A percentile compares a stretch with the other conserved stretches of the same genome.
phyloP scores from a whole-genome alignment of 2,797 vertebrate species.

The Picus viridis region DNA sequence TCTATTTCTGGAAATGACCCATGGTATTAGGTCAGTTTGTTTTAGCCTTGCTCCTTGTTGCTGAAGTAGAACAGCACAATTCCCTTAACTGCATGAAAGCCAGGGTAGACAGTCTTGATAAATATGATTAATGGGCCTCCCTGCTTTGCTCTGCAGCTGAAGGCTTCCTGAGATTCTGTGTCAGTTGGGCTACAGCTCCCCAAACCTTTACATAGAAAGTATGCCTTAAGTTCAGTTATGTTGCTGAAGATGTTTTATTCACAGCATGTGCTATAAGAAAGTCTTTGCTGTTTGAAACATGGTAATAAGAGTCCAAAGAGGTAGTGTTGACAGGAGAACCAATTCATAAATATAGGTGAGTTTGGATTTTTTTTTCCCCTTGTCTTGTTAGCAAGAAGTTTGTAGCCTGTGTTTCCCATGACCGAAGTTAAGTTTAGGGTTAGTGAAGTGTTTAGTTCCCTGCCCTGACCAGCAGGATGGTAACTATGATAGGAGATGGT shows the following conservation, averaged over 20 bases:
- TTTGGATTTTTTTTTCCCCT: background rate
- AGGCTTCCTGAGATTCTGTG: conserved; percentile 22
- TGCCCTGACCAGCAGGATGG: background rate
- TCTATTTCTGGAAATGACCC: conserved; percentile 68
- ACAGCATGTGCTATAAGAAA: background rate
- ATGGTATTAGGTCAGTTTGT: conserved; percentile 63
- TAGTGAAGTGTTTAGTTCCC: background rate
- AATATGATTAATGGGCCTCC: conserved; percentile 62
- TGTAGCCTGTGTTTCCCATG: background rate
- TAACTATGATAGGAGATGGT: background rate
- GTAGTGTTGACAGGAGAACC: background rate
- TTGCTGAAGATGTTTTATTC: background rate
- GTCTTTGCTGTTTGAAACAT: background rate
- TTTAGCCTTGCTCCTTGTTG: conserved; percentile 59
- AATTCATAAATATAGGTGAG: background rate
- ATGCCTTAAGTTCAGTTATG: background rate
- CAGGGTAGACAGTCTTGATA: conserved; percentile 46
- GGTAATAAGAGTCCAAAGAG: background rate
- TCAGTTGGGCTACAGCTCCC: background rate
- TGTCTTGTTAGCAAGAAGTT: background rate
- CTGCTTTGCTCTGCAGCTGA: conserved; percentile 42
- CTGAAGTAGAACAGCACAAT: conserved; percentile 59
- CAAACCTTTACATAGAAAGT: background rate
- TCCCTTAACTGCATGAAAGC: conserved; percentile 35
- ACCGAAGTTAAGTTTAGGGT: background rate